A percentile compares a stretch with the other conserved stretches of the same genome.
Evolutionary conservation across 2,113 vertebrate species (phyloP).

Genomic region (Geococcyx californianus): DNA sequence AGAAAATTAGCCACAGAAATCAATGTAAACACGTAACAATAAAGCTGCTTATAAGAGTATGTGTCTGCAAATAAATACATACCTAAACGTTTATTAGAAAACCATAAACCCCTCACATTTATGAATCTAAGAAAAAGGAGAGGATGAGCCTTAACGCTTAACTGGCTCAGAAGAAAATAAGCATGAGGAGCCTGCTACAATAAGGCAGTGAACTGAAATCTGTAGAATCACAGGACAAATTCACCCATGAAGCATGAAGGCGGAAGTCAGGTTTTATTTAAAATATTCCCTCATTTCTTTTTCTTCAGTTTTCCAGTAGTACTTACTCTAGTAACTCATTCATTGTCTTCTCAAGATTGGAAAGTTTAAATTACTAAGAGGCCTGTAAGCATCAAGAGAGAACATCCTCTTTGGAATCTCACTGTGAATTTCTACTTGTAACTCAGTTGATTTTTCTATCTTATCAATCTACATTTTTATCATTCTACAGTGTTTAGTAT

Average conservation of each 20-base stretch:
- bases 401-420: neutral
- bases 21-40: neutral
- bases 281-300: neutral
- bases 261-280: neutral
- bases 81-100: neutral
- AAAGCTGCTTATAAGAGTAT: neutral
- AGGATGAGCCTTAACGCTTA: neutral
- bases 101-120: neutral
- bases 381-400: neutral
- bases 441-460: neutral
- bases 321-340: neutral
- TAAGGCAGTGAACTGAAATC: neutral
- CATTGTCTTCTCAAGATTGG: neutral
- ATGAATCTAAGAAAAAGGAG: neutral
- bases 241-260: neutral
- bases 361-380: neutral
- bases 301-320: neutral
- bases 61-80: neutral
- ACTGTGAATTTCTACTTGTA: neutral
- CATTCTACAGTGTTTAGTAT: neutral
- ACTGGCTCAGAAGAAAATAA: neutral
- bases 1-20: neutral
- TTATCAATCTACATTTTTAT: neutral
- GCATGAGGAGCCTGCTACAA: neutral
- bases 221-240: neutral